Percentiles rank a stretch among this genome's conserved stretches.
These are phyloP conservation scores for Tautogolabrus adspersus DNA, from an alignment of 2,113 vertebrate genomes.

Conservation along the genomic window DNA sequence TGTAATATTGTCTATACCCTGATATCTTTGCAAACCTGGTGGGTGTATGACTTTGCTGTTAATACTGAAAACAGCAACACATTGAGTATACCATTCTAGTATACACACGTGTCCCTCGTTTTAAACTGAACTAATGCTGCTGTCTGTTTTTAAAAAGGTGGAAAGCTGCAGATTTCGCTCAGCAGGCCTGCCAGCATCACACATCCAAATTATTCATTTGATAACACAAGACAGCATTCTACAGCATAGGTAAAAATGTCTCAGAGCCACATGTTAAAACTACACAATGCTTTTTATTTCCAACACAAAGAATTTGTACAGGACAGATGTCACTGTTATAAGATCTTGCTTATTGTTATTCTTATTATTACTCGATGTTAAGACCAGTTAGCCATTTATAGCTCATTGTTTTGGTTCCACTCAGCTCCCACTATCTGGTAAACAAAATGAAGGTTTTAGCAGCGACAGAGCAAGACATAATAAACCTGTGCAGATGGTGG, in stretches of 20 bases:
- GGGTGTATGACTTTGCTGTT: background rate
- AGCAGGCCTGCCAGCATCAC: constrained; percentile 22
- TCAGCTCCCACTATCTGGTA: too few relatives aligned
- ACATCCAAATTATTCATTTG: constrained; percentile 42
- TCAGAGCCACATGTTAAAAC: background rate
- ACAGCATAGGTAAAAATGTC: background rate
- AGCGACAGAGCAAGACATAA: too few relatives aligned
- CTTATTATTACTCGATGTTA: too few relatives aligned
- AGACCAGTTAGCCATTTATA: too few relatives aligned
- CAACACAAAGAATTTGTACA: background rate
- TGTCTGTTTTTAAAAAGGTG: constrained; percentile 15
- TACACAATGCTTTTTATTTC: background rate
- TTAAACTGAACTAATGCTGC: constrained; percentile 23
- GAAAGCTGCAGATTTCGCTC: constrained; percentile 31
- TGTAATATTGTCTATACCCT: background rate
- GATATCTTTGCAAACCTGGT: constrained; percentile 4
- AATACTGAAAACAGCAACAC: background rate
- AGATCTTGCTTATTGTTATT: too few relatives aligned
- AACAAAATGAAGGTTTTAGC: too few relatives aligned
- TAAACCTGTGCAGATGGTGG: too few relatives aligned
- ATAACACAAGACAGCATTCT: constrained; percentile 14
- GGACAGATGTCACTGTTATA: constrained; percentile 1
- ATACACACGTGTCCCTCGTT: constrained; percentile 14
- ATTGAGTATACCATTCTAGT: background rate
- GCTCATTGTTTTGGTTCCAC: too few relatives aligned